These are phyloP conservation scores for Polietes domitor DNA, from an alignment of 2,888 invertebrate genomes.

Conservation along the genomic window DNA sequence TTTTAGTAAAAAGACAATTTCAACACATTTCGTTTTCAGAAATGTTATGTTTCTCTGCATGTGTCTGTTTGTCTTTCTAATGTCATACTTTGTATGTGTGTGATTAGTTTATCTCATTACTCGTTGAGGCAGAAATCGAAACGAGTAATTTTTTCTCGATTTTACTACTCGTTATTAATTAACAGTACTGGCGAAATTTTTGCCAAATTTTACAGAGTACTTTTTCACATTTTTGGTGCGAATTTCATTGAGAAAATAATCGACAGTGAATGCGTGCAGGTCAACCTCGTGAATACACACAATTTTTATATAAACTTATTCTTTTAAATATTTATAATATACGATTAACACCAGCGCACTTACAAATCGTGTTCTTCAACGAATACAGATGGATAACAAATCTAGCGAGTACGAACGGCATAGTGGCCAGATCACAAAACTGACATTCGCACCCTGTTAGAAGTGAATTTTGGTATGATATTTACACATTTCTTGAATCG, in stretches of 20 bases:
- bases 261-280: conserved; percentile 61
- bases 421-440: conserved; percentile 32
- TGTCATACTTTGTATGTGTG: conserved; percentile 43
- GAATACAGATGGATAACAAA: conserved; percentile 59
- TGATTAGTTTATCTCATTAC: conserved; percentile 43
- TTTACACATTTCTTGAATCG: too few relatives aligned
- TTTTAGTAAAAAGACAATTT: conserved; percentile 4
- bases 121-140: neutral
- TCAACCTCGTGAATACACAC: conserved; percentile 68
- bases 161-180: conserved; percentile 62
- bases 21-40: conserved; percentile 3
- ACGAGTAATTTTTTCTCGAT: conserved; percentile 64
- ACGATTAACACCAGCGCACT: conserved; percentile 51
- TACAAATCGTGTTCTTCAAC: conserved; percentile 63
- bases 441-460: neutral
- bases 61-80: conserved; percentile 49
- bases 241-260: conserved; percentile 45
- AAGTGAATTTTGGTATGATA: too few relatives aligned
- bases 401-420: conserved; percentile 49
- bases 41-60: conserved; percentile 47
- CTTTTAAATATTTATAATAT: conserved; percentile 53
- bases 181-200: conserved; percentile 64
- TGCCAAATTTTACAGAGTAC: conserved; percentile 55
- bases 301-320: conserved; percentile 66
- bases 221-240: conserved; percentile 19